Conservation (phyloP, 2,113 vertebrate species). For the Oncorhynchus nerka region DNA sequence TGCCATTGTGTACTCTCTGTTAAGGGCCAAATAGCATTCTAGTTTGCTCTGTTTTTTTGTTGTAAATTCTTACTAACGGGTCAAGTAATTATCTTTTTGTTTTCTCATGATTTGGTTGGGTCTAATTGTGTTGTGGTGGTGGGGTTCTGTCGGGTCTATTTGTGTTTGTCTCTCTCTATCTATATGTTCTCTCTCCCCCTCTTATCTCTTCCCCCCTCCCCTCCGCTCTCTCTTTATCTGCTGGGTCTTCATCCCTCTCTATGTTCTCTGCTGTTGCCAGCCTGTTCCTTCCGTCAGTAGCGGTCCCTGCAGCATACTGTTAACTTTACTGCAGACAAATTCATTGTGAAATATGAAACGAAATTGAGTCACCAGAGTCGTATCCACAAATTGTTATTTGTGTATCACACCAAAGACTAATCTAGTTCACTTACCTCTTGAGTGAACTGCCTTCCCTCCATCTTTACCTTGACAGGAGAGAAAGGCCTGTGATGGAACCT, state of each 20-base stretch:
- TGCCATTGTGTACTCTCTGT: too few relatives aligned
- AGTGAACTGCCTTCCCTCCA: neutral
- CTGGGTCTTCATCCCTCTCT: neutral
- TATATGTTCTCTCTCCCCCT: neutral
- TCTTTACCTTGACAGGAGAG: neutral
- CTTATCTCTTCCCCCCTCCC: neutral
- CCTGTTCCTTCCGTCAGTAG: conserved; percentile 48
- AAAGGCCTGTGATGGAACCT: too few relatives aligned
- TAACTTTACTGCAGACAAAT: conserved; percentile 68
- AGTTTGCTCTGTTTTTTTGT: too few relatives aligned
- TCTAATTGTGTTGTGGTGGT: too few relatives aligned
- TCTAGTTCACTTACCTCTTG: neutral
- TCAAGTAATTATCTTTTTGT: too few relatives aligned
- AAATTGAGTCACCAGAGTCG: conserved; percentile 53
- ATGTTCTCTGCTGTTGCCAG: conserved; percentile 58
- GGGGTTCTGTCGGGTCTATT: too few relatives aligned
- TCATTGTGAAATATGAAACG: conserved; percentile 57
- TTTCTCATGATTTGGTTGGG: too few relatives aligned
- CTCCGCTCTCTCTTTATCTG: neutral
- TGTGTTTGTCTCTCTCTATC: neutral
- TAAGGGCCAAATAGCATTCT: too few relatives aligned
- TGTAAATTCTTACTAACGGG: too few relatives aligned
- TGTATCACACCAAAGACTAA: conserved; percentile 54
- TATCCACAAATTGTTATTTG: conserved; percentile 49
- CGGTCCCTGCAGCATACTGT: conserved; percentile 65